Base-by-base conservation (phyloP, 1,140 invertebrate genomes). In the Drosophila parabipectinata region DNA sequence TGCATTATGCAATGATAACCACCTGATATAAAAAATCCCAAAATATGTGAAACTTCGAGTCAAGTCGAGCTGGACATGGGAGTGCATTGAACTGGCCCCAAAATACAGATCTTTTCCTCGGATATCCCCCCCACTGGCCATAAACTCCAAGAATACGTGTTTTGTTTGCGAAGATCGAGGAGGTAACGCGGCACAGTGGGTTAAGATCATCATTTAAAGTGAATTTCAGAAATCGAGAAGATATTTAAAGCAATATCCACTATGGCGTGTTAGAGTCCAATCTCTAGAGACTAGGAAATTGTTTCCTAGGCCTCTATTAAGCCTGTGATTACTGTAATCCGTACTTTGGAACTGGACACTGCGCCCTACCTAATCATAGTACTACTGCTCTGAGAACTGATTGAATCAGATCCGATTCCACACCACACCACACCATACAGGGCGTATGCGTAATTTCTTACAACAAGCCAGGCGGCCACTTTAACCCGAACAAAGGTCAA, bases 81-180 rank as follows among this genome's bases (percentile, higher is more conserved):
- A 45, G 80, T 48, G 28, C 76, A 79, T 68, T 84, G 66, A 84
- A 84, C 80, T 56, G 55, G 8, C 39, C 45, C 47, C 39, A 30
- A 72, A 64, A 53, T 67, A 67, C 34, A 64, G 34, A 64, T 66
- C 59, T 64, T 34, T 24, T 41, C 18, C 18, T 18, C 18, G 18
- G 18, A 18, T 18, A 18, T 18, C 18, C 18, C 18, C 15, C 18
- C 18, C 18, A 18, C 18, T 18, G 18, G 18, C 12, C n/a, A 41
- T 41, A 12, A 41, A 14, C 37, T 14, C 12, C 48, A 45, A 41
- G 48, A 55, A 78, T 55, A 71, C 72, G 66, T 68, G 72, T 79
- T 79, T 64, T 79, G 71, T 83, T 76, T 83, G 73, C 45, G 9
- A 56, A 62, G 56, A 59, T 41, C 58, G 51, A 50, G 57, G 32